Conservation (phyloP, 2,888 invertebrate species). For the Oscheius onirici region DNA sequence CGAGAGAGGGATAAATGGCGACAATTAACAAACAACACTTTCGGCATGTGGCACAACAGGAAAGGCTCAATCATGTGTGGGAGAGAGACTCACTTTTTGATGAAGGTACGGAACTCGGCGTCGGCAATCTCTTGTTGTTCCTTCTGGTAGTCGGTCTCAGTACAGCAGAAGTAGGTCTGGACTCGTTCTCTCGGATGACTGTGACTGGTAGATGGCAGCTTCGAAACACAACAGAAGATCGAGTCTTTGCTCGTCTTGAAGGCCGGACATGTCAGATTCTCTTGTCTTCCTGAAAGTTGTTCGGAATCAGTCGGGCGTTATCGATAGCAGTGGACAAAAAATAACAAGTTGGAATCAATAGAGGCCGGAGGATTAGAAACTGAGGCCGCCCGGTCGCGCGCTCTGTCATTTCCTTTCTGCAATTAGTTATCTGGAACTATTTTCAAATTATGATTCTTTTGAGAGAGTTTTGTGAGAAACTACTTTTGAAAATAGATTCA, state of each 20-base stretch:
- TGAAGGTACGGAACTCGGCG: slow-evolving; percentile 45
- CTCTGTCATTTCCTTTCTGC: slow-evolving; percentile 18
- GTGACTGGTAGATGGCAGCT: slow-evolving; percentile 44
- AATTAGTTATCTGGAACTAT: slow-evolving; percentile 10
- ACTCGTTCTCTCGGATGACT: slow-evolving; percentile 40
- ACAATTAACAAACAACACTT: not conserved
- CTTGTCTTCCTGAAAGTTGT: slow-evolving; percentile 5
- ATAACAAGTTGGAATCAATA: slow-evolving; percentile 28
- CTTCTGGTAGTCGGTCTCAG: slow-evolving; percentile 42
- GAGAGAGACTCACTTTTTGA: slow-evolving; percentile 48
- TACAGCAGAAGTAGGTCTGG: slow-evolving; percentile 42
- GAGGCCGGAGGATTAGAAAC: slow-evolving; percentile 13
- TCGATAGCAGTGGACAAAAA: not conserved
- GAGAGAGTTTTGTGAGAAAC: not conserved
- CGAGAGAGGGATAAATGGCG: not conserved
- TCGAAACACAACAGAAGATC: slow-evolving; percentile 47
- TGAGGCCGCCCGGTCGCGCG: slow-evolving; percentile 2
- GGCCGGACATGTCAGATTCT: slow-evolving; percentile 52
- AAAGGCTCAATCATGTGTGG: too few relatives aligned
- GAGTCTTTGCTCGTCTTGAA: slow-evolving; percentile 52
- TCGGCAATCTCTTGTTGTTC: slow-evolving; percentile 50
- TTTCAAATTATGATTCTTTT: not conserved
- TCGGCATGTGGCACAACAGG: too few relatives aligned
- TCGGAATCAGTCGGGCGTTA: not conserved
- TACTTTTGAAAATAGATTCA: not conserved